Evolutionary conservation across 2,113 vertebrate species (phyloP).

Genomic region (Cyanoliseus patagonus): DNA sequence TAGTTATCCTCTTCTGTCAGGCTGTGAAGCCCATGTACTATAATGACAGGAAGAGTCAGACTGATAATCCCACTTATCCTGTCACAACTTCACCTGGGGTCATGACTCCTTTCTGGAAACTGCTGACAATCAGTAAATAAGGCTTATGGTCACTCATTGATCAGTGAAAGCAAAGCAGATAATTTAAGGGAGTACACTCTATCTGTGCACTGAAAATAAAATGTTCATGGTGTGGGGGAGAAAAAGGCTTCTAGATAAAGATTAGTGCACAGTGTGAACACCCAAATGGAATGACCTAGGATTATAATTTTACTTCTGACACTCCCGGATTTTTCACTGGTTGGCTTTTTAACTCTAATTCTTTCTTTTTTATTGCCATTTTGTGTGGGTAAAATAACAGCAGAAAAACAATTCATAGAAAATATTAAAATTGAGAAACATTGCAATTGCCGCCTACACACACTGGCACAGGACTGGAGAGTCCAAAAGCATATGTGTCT

Average conservation of each 20-base stretch:
- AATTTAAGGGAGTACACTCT: background rate
- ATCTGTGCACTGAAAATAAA: background rate
- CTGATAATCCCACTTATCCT: background rate
- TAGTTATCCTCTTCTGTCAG: background rate
- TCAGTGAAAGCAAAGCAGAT: background rate
- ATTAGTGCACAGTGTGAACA: background rate
- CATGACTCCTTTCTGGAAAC: background rate
- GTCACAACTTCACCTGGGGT: background rate
- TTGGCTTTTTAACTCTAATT: background rate
- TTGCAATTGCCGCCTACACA: background rate
- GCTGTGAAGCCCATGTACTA: background rate
- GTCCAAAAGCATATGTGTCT: background rate
- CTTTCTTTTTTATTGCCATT: background rate
- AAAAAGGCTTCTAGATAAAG: background rate
- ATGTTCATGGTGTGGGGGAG: background rate
- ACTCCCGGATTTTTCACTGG: background rate
- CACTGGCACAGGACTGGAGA: background rate
- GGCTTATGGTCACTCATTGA: background rate
- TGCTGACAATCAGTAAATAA: background rate
- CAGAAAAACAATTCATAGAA: background rate
- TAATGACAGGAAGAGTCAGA: background rate
- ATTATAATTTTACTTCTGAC: background rate
- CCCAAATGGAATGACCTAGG: background rate
- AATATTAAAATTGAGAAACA: background rate
- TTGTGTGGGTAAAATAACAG: background rate